phyloP scores from a whole-genome alignment of 1,140 invertebrate species.

The Wiebesia pumilae region DNA sequence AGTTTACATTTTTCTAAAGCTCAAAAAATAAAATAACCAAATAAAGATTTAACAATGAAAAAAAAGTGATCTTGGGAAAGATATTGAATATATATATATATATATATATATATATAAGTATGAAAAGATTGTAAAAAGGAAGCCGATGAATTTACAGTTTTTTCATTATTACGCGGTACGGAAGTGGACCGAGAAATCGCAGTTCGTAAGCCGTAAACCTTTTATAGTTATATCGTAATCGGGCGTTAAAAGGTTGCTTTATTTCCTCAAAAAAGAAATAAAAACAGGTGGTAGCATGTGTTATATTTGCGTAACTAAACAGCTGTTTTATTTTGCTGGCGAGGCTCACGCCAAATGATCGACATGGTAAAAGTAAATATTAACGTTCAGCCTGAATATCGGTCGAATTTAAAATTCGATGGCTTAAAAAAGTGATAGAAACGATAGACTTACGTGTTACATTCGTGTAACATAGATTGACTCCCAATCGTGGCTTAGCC shows the following conservation, averaged over 20 bases:
- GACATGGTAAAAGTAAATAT: not conserved
- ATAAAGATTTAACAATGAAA: no score
- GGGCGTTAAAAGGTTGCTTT: not conserved
- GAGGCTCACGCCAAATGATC: not conserved
- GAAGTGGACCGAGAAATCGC: not conserved
- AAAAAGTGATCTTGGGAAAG: no score
- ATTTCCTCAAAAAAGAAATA: not conserved
- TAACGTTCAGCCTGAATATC: not conserved
- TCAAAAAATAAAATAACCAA: no score
- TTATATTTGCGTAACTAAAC: not conserved
- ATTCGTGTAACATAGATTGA: no score
- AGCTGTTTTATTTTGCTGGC: not conserved
- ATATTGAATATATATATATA: no score
- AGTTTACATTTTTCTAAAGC: no score
- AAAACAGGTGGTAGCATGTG: not conserved
- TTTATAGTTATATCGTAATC: not conserved
- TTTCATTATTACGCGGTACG: not conserved
- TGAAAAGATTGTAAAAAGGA: not conserved
- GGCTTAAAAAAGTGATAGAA: not conserved
- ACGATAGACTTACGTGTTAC: not conserved
- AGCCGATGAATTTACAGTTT: not conserved
- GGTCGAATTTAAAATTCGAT: not conserved
- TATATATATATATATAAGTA: no score
- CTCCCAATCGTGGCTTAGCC: no score
- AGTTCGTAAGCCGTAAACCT: not conserved